phyloP scores from a whole-genome alignment of 2,888 invertebrate species.

The Odontomyia ornata region DNA sequence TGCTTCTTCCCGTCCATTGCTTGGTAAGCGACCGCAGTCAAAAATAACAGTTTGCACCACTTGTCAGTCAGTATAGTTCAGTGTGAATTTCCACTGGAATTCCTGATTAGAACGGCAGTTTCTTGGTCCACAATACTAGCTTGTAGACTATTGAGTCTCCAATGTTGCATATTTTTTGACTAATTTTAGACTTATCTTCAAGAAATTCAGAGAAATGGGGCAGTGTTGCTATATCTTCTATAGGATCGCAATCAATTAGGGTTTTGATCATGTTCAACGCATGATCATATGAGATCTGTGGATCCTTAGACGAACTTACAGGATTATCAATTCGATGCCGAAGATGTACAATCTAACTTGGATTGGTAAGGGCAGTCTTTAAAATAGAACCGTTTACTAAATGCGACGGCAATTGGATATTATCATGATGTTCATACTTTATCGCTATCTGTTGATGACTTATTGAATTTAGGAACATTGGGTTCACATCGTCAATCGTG shows the following conservation, averaged over 20 bases:
- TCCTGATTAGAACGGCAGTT: conserved; percentile 95
- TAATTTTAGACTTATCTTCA: conserved; percentile 90
- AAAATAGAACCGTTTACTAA: conserved; percentile 91
- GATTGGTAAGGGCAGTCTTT: too few relatives aligned
- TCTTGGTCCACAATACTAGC: conserved; percentile 98
- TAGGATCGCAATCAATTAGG: conserved; percentile 94
- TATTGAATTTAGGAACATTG: too few relatives aligned
- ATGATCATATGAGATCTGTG: conserved; percentile 81
- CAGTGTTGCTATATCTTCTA: conserved; percentile 93
- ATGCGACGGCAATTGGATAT: conserved; percentile 70
- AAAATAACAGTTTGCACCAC: conserved; percentile 95
- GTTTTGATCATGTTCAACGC: conserved; percentile 93
- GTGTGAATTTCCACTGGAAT: conserved; percentile 96
- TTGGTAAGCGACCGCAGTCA: conserved; percentile 93
- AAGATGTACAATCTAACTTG: conserved; percentile 86
- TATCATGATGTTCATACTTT: conserved; percentile 53
- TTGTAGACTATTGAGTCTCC: conserved; percentile 98
- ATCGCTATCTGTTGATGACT: too few relatives aligned
- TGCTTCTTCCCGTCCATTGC: conserved; percentile 81
- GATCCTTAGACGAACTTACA: conserved; percentile 86
- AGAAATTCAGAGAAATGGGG: conserved; percentile 90
- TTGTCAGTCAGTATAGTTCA: conserved; percentile 93
- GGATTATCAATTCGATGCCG: conserved; percentile 88
- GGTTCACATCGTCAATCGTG: conserved; percentile 46
- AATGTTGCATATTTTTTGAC: conserved; percentile 91